Conservation (phyloP, 1,140 invertebrate genomes). For the Ceratosolen solmsi region DNA sequence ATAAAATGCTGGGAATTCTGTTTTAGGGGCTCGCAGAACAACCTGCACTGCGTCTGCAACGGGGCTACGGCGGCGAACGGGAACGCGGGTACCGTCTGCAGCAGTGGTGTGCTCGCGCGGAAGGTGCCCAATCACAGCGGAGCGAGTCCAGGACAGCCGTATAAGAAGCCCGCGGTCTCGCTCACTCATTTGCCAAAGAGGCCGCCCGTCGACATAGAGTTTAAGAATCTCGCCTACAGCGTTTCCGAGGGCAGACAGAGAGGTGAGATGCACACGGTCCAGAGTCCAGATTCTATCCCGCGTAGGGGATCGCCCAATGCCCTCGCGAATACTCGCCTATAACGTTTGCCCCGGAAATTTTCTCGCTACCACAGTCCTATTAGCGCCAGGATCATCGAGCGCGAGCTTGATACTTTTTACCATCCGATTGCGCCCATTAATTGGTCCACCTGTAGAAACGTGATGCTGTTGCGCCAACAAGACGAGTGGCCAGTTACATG, state of each 20-base stretch:
- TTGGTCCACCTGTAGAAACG: too few relatives aligned
- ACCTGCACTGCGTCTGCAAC: slow-evolving; percentile 78
- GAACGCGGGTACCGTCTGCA: slow-evolving; percentile 65
- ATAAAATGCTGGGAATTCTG: too few relatives aligned
- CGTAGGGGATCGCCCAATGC: too few relatives aligned
- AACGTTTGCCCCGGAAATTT: too few relatives aligned
- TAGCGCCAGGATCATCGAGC: too few relatives aligned
- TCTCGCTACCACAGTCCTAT: too few relatives aligned
- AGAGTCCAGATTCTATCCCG: too few relatives aligned
- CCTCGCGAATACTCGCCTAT: too few relatives aligned
- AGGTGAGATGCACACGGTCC: slow-evolving; percentile 69
- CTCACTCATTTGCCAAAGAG: slow-evolving; percentile 86
- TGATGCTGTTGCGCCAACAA: too few relatives aligned
- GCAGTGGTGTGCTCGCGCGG: slow-evolving; percentile 73
- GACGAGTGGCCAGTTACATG: too few relatives aligned
- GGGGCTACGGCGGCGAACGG: slow-evolving; percentile 73
- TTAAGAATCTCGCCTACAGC: slow-evolving; percentile 87
- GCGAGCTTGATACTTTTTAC: too few relatives aligned
- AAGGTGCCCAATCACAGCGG: slow-evolving; percentile 80
- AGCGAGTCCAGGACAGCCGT: slow-evolving; percentile 64
- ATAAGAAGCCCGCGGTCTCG: slow-evolving; percentile 72
- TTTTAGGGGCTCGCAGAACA: slow-evolving; percentile 80
- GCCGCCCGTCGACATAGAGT: slow-evolving; percentile 90
- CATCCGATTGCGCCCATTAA: too few relatives aligned
- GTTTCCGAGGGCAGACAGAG: slow-evolving; percentile 86